These are phyloP conservation scores for Mya arenaria DNA, from an alignment of 1,140 invertebrate species.

Conservation along the genomic window DNA sequence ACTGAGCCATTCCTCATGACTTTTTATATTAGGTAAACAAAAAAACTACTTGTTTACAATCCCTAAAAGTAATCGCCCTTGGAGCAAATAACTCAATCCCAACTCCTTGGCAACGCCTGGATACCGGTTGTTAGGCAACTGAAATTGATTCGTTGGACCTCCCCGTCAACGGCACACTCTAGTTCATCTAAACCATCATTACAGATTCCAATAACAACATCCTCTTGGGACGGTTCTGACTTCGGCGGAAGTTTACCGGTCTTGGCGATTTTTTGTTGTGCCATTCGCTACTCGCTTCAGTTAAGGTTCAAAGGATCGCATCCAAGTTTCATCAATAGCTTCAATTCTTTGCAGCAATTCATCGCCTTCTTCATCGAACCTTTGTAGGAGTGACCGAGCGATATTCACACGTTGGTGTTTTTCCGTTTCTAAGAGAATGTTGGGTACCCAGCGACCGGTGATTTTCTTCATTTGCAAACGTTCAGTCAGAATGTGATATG, in stretches of 20 bases:
- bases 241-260: slow-evolving; percentile 4
- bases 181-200: too few relatives aligned
- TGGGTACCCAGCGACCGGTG: background rate
- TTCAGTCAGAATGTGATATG: too few relatives aligned
- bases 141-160: too few relatives aligned
- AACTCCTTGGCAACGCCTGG: too few relatives aligned
- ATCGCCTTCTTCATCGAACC: background rate
- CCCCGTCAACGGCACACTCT: too few relatives aligned
- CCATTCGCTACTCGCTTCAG: slow-evolving; percentile 17
- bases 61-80: too few relatives aligned
- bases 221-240: slow-evolving; percentile 11
- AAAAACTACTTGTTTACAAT: too few relatives aligned
- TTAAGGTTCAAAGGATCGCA: slow-evolving; percentile 21
- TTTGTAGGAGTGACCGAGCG: slow-evolving; percentile 10
- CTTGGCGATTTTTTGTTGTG: slow-evolving; percentile 25
- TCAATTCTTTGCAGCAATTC: slow-evolving; percentile 15
- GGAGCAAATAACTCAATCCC: too few relatives aligned
- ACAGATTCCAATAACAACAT: background rate
- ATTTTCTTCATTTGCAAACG: slow-evolving; percentile 34
- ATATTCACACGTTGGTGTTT: slow-evolving; percentile 28
- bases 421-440: slow-evolving; percentile 15
- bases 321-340: slow-evolving; percentile 26
- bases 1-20: too few relatives aligned
- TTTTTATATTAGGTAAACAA: too few relatives aligned
- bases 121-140: too few relatives aligned